Base-by-base conservation (phyloP, 2,113 vertebrate genomes). In the Phylloscopus trochilus region DNA sequence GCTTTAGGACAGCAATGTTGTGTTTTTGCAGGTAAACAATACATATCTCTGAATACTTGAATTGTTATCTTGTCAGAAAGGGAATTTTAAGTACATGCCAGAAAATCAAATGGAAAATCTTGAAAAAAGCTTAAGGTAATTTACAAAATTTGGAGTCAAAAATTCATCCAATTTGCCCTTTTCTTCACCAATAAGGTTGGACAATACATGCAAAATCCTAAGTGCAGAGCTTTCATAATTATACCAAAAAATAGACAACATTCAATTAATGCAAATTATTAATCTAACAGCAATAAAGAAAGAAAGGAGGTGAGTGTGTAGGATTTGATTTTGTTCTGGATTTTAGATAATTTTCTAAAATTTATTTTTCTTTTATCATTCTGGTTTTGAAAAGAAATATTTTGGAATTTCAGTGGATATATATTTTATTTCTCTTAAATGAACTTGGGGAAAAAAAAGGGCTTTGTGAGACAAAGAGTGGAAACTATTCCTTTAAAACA, bases 291-390 rank as follows among this genome's bases (percentile, higher is more conserved):
- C 4, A 26, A 55, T 11, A 52, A 46, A 44, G 11, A 49, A 69
- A 49, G 1, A 21, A 72, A 46, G 8, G 72, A 53, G 0, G 3
- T n/a, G 12, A 47, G 5, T 44, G 10, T 12, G 3, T 11, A 41
- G 2, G 4, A 7, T 18, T 44, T 59, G 24, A 0, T 60, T 87
- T 59, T 62, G 3, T 26, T 37, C 3, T 13, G 3, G 3, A 11
- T 13, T 31, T 44, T 31, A 19, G 8, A 16, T 23, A 23, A 6
- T 53, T 77, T 51, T 21, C 1, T 69, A 73, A 70, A 72, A 23
- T 2, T 3, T 31, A 7, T 56, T 70, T 78, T 26, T 46, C 15
- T 60, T 51, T 10, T 6, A 41, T 39, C 9, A 20, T 41, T 15
- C 15, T 64, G 13, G 0, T 3, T 68, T 72, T 43, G 11, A 64